phyloP scores from a whole-genome alignment of 2,797 vertebrate species.

The Hirundo rustica region DNA sequence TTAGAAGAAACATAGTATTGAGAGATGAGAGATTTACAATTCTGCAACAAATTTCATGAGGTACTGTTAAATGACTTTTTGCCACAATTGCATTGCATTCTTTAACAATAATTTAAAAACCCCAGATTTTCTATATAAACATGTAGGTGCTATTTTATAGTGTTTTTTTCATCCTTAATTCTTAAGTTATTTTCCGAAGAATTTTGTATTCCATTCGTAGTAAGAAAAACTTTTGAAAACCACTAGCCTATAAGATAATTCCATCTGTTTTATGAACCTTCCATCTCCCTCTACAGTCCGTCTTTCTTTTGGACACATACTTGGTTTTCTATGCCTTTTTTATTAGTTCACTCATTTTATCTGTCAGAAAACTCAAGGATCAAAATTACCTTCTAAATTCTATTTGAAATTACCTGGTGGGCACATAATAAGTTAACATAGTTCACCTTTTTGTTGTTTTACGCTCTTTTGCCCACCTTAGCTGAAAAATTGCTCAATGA shows the following conservation, averaged over 20 bases:
- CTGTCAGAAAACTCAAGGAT: not conserved
- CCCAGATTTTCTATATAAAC: not conserved
- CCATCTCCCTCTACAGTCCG: not conserved
- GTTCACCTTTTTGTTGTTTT: not conserved
- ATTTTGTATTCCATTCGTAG: not conserved
- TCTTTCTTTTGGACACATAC: not conserved
- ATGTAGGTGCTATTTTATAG: not conserved
- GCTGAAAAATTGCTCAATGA: not conserved
- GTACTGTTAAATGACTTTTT: not conserved
- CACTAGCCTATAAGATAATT: not conserved
- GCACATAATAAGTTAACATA: not conserved
- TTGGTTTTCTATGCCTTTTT: not conserved
- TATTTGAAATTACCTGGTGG: not conserved
- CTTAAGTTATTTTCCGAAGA: not conserved
- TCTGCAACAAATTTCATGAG: not conserved
- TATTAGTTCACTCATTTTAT: not conserved
- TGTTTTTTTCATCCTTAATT: not conserved
- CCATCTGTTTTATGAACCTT: not conserved
- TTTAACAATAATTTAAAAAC: not conserved
- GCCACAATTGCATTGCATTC: not conserved
- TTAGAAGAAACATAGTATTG: not conserved
- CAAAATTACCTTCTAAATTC: not conserved
- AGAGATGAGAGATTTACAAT: not conserved
- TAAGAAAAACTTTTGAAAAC: not conserved
- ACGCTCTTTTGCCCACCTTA: not conserved